phyloP scores from a whole-genome alignment of 2,797 vertebrate genomes.

The Xenentodon cancila region DNA sequence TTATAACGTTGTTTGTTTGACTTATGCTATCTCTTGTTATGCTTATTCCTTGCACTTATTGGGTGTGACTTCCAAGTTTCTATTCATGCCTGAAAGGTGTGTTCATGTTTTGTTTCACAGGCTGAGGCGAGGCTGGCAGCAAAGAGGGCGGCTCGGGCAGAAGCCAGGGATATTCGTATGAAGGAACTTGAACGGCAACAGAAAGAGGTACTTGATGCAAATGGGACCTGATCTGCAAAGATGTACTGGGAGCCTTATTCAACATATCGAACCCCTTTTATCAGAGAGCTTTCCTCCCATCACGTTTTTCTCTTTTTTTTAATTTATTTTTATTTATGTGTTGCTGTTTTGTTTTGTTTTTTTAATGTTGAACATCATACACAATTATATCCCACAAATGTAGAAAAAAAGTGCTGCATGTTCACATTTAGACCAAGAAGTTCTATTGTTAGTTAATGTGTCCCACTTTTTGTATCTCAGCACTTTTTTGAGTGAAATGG shows the following conservation, averaged over 20 bases:
- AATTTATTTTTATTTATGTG: neutral
- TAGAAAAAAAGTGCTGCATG: slow-evolving; percentile 58
- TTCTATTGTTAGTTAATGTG: slow-evolving; percentile 63
- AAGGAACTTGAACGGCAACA: slow-evolving; percentile 96
- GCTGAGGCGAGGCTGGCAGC: slow-evolving; percentile 97
- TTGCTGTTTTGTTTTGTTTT: neutral
- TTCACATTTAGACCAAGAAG: slow-evolving; percentile 62
- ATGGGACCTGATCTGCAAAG: slow-evolving; percentile 7
- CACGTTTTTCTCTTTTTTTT: too few relatives aligned
- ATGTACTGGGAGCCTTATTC: slow-evolving; percentile 13
- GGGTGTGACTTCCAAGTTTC: slow-evolving; percentile 35
- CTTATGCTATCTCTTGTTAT: neutral
- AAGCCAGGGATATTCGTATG: slow-evolving; percentile 98
- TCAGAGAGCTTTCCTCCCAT: too few relatives aligned
- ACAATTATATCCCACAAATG: neutral
- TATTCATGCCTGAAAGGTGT: slow-evolving; percentile 48
- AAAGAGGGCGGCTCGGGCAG: slow-evolving; percentile 94
- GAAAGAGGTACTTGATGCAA: slow-evolving; percentile 88
- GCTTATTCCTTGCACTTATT: slow-evolving; percentile 2
- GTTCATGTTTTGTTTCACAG: slow-evolving; percentile 75
- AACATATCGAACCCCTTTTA: neutral
- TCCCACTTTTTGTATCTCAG: slow-evolving; percentile 46
- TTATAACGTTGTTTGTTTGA: neutral
- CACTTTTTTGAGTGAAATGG: slow-evolving; percentile 60
- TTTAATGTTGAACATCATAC: neutral